Percentiles rank a stretch among this genome's conserved stretches.
These are phyloP conservation scores for Catostomus latipinnis DNA, from an alignment of 2,797 vertebrate species.

Conservation along the genomic window DNA sequence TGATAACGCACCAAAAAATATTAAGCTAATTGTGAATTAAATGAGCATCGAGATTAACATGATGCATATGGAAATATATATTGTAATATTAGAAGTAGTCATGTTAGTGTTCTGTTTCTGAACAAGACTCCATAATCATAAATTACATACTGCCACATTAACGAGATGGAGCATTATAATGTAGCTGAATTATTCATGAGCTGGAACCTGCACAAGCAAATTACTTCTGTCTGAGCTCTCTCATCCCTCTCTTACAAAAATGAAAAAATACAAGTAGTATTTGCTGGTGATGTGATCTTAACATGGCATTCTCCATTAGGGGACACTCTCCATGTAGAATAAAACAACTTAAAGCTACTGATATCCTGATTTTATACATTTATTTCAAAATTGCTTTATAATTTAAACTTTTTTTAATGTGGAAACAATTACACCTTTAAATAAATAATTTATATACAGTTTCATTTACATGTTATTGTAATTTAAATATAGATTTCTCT, in stretches of 20 bases:
- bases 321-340: no score
- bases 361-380: no score
- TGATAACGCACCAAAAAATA: not conserved
- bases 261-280: no score
- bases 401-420: no score
- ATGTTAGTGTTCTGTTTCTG: not conserved
- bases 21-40: not conserved
- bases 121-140: constrained; percentile 13
- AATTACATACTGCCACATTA: constrained; percentile 23
- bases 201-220: constrained; percentile 2
- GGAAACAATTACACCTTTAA: no score
- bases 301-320: no score
- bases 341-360: no score
- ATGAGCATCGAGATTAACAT: not conserved
- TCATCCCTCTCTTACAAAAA: not conserved
- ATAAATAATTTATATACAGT: no score
- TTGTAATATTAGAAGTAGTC: not conserved
- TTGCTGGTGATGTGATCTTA: no score
- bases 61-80: not conserved
- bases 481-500: no score
- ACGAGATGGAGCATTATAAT: constrained; percentile 32
- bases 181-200: constrained; percentile 47
- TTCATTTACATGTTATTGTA: no score
- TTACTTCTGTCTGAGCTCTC: not conserved
- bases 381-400: no score